Evolutionary conservation across 2,113 vertebrate genomes (phyloP).

Genomic region (Picathartes gymnocephalus): DNA sequence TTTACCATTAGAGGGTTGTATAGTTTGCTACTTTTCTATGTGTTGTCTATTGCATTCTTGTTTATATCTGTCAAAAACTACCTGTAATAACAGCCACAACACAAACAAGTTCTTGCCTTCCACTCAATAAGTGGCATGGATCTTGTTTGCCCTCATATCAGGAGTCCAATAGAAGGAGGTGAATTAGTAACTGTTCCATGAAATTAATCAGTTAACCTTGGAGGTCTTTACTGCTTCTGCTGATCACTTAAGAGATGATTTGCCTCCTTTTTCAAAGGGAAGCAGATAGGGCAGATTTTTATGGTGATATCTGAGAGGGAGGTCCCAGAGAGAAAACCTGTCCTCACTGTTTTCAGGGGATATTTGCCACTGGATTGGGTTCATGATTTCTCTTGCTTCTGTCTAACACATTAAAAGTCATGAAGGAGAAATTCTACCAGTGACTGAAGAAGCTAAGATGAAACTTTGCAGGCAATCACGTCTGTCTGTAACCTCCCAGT

Average conservation of each 20-base stretch:
- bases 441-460: background rate
- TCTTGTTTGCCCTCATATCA: background rate
- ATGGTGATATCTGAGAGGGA: background rate
- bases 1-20: slow-evolving; percentile 57
- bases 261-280: background rate
- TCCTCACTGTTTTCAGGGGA: background rate
- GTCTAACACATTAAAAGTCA: background rate
- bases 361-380: background rate
- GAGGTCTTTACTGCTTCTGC: background rate
- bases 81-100: background rate
- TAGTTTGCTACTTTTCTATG: slow-evolving; percentile 4
- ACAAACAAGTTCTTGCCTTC: background rate
- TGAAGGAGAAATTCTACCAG: background rate
- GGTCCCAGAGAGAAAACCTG: background rate
- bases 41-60: background rate
- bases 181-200: background rate
- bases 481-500: background rate
- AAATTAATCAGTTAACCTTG: background rate
- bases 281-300: background rate
- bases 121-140: accelerated
- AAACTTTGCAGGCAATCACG: accelerated
- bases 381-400: background rate
- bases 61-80: background rate
- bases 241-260: background rate
- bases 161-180: background rate